These are phyloP conservation scores for Penaeus chinensis DNA, from an alignment of 1,140 invertebrate species.

Conservation along the genomic window DNA sequence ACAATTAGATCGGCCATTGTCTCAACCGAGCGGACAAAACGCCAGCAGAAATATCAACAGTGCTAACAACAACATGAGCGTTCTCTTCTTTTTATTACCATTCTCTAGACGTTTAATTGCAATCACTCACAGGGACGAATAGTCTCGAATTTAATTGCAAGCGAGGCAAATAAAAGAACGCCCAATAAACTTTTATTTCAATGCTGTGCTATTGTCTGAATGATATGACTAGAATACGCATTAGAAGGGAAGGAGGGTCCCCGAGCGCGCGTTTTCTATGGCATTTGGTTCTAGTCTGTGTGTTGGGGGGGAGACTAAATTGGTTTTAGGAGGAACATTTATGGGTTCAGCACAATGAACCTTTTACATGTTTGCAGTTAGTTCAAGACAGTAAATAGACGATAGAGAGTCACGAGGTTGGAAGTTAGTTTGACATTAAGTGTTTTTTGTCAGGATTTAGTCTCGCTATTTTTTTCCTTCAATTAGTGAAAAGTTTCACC, in stretches of 20 bases:
- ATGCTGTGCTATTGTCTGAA: conserved; percentile 43
- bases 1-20: too few relatives aligned
- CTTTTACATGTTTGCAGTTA: conserved; percentile 16
- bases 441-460: too few relatives aligned
- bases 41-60: background rate
- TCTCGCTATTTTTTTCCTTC: too few relatives aligned
- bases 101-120: conserved; percentile 54
- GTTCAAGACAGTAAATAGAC: background rate
- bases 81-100: conserved; percentile 26
- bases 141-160: conserved; percentile 50
- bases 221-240: conserved; percentile 45
- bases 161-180: conserved; percentile 53
- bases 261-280: conserved; percentile 34
- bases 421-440: too few relatives aligned
- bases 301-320: conserved; percentile 19
- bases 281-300: conserved; percentile 30
- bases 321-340: conserved; percentile 23
- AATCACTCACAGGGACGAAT: conserved; percentile 49
- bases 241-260: conserved; percentile 20
- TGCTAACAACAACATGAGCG: conserved; percentile 7
- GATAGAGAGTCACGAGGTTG: too few relatives aligned
- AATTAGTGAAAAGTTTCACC: too few relatives aligned
- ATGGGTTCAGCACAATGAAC: conserved; percentile 23
- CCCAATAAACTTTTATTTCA: conserved; percentile 53
- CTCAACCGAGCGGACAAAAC: too few relatives aligned